These are phyloP conservation scores for Sebastes cheni DNA, from an alignment of 2,797 vertebrate species.

Conservation along the genomic window DNA sequence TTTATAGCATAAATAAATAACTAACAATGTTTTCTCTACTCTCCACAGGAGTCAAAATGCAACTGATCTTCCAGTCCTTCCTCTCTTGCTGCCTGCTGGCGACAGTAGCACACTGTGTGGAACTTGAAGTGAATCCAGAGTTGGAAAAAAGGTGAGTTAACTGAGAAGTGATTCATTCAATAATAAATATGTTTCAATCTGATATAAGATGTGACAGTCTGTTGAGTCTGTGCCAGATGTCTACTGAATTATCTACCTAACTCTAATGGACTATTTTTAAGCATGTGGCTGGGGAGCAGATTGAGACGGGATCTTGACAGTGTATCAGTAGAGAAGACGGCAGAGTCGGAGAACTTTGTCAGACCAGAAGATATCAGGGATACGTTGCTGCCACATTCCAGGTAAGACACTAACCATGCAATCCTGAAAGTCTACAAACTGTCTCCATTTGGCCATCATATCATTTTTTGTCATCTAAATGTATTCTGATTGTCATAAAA, in stretches of 20 bases:
- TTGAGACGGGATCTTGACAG: slow-evolving; percentile 84
- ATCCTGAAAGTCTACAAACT: neutral
- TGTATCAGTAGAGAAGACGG: slow-evolving; percentile 61
- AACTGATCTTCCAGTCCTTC: slow-evolving; percentile 83
- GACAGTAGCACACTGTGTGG: slow-evolving; percentile 84
- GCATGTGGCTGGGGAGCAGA: slow-evolving; percentile 87
- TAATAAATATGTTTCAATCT: neutral
- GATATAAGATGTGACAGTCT: neutral
- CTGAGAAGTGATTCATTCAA: slow-evolving; percentile 17
- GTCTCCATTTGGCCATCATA: neutral
- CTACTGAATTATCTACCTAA: slow-evolving; percentile 7
- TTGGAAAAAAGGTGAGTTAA: slow-evolving; percentile 90
- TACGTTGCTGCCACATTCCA: slow-evolving; percentile 81
- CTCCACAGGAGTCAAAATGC: slow-evolving; percentile 85
- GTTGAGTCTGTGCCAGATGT: slow-evolving; percentile 1
- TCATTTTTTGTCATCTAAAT: neutral
- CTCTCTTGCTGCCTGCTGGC: slow-evolving; percentile 87
- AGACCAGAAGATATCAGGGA: slow-evolving; percentile 87
- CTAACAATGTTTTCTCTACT: slow-evolving; percentile 52
- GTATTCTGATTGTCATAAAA: slow-evolving; percentile 2
- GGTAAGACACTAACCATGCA: slow-evolving; percentile 79
- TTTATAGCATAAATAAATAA: slow-evolving; percentile 46
- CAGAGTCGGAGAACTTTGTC: slow-evolving; percentile 79
- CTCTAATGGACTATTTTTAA: slow-evolving; percentile 68
- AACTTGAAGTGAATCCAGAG: slow-evolving; percentile 86